Evolutionary conservation across 2,113 vertebrate genomes (phyloP), one percentile per base, ranked within the genome.

Genomic region (Silurus glanis): DNA sequence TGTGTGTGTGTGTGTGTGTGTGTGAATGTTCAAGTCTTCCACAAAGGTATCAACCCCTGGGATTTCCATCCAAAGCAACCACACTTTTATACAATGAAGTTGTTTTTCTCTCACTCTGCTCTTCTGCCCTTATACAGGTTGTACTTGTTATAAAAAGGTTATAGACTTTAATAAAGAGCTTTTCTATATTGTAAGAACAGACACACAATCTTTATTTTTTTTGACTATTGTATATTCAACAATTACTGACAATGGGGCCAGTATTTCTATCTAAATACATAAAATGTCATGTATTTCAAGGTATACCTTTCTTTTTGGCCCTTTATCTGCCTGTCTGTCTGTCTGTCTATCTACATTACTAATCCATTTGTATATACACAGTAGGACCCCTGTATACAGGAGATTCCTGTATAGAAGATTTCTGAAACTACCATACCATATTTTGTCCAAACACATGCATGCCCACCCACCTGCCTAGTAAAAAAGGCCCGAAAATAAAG

Each of bases 81-180:
- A 51, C 71, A 67, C 86, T 85, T 74, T 87, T 83, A 84, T 83
- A 85, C 49, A 53, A 37, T 49, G 9, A 3, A 6, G 71, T 37
- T 17, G 25, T 81, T 80, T 87, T 13, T 79, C 49, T 47, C 16
- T 59, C 28, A 49, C 56, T 9, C 14, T 82, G 23, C 80, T 85
- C 61, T 23, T 9, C 14, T 82, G 23, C 80, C 82, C 61, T 23
- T 17, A 51, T 59, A 64, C 28, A 51, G 58, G 25, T 37, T 49
- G 17, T 28, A 23, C 51, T 85, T 78, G 19, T 28, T 10, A 37
- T n/a, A n/a, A 5, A 7, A 56, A 8, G 47, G 9, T 83, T 83
- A 72, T 74, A 74, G 58, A 62, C 62, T 71, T 25, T 59, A 45
- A 59, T 53, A 74, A 83, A 71, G 53, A 6, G 53, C 19, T 69